Percentiles rank a stretch among this genome's conserved stretches.
phyloP scores from a whole-genome alignment of 2,888 invertebrate species.

The Pristionchus fissidentatus region DNA sequence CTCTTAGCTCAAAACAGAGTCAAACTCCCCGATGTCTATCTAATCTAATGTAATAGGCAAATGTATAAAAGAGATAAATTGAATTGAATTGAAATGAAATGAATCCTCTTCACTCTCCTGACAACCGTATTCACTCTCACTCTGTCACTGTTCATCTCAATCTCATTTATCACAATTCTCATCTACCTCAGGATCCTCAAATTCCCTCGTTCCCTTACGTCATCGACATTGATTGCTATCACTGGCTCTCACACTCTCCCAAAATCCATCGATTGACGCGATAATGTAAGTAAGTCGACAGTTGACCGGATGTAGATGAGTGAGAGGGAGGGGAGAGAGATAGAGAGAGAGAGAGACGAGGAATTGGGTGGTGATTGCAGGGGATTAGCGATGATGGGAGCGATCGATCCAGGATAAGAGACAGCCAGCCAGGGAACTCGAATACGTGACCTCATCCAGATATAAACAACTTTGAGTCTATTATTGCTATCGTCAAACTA shows the following conservation, averaged over 20 bases:
- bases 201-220: not conserved
- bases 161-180: not conserved
- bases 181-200: conserved; percentile 2
- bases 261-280: conserved; percentile 31
- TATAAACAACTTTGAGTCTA: too few relatives aligned
- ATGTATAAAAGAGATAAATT: too few relatives aligned
- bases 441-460: too few relatives aligned
- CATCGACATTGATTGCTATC: not conserved
- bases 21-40: too few relatives aligned
- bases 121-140: not conserved
- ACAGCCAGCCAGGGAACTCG: not conserved
- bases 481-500: too few relatives aligned
- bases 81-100: too few relatives aligned
- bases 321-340: not conserved
- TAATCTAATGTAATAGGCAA: too few relatives aligned
- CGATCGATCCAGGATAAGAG: not conserved
- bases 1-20: too few relatives aligned
- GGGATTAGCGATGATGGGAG: conserved; percentile 12
- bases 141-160: not conserved
- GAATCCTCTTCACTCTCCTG: too few relatives aligned
- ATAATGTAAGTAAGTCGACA: conserved; percentile 49
- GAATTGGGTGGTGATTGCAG: not conserved
- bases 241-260: conserved; percentile 4
- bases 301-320: conserved; percentile 33
- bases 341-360: not conserved